Conservation (phyloP, 2,797 vertebrate species). For the Poeciliopsis paucimaculata region DNA sequence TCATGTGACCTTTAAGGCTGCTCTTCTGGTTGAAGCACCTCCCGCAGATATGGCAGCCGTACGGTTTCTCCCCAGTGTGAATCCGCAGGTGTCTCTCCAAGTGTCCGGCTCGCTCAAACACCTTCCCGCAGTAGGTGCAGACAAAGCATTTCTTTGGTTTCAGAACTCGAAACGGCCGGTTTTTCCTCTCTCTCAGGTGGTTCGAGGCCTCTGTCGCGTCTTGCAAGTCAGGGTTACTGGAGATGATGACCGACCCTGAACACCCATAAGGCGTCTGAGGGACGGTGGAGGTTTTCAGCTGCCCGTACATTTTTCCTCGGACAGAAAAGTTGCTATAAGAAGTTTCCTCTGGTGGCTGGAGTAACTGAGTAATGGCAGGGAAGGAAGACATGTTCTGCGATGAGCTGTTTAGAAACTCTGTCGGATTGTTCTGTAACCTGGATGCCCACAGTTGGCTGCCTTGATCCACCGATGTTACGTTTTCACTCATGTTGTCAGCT, state of each 20-base stretch:
- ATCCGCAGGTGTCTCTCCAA: constrained; percentile 73
- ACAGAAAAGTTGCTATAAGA: constrained; percentile 59
- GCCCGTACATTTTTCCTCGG: constrained; percentile 43
- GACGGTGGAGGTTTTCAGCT: constrained; percentile 32
- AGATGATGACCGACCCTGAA: constrained; percentile 14
- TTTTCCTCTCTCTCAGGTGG: constrained; percentile 16
- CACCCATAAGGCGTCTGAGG: constrained; percentile 40
- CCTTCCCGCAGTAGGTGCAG: constrained; percentile 74
- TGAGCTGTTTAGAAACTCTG: constrained; percentile 39
- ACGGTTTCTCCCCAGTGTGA: constrained; percentile 78
- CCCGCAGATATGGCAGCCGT: constrained; percentile 74
- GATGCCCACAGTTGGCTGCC: constrained; percentile 54
- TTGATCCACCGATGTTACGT: constrained; percentile 19
- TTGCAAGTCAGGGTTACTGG: constrained; percentile 3
- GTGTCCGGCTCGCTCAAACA: constrained; percentile 71
- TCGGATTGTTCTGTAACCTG: constrained; percentile 38
- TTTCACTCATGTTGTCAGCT: constrained; percentile 18
- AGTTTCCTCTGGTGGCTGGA: constrained; percentile 34
- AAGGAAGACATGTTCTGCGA: constrained; percentile 36
- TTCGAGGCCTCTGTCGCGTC: constrained; percentile 9
- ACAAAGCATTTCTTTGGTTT: constrained; percentile 71
- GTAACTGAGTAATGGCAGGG: constrained; percentile 33
- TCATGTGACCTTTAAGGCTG: constrained; percentile 79
- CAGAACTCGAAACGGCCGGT: constrained; percentile 31
- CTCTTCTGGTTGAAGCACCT: constrained; percentile 78